These are phyloP conservation scores for Platyscapa corneri DNA, from an alignment of 1,140 invertebrate species.

Conservation along the genomic window DNA sequence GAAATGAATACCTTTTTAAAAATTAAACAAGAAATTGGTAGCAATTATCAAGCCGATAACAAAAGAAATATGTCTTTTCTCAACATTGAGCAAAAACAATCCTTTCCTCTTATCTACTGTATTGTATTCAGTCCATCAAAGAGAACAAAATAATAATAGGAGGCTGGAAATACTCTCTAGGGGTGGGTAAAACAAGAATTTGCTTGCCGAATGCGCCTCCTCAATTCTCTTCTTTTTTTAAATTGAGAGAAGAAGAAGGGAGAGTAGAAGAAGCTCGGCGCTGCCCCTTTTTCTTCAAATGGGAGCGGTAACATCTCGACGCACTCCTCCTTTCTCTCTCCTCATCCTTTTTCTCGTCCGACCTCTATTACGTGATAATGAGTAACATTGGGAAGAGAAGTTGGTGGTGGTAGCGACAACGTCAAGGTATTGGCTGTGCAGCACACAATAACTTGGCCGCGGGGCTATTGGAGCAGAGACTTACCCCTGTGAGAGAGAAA, in stretches of 20 bases:
- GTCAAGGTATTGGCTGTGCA: conserved; percentile 69
- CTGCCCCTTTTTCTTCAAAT: conserved; percentile 31
- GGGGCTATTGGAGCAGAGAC: conserved; percentile 57
- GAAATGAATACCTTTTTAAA: too few species aligned
- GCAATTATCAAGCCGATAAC: background rate
- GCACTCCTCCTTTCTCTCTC: conserved; percentile 5
- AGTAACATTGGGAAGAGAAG: conserved; percentile 52
- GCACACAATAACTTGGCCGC: conserved; percentile 71
- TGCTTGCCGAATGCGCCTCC: background rate
- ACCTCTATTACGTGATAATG: conserved; percentile 63
- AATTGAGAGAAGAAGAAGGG: background rate
- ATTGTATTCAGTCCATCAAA: background rate
- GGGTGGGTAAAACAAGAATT: conserved; percentile 34
- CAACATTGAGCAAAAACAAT: background rate
- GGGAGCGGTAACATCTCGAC: conserved; percentile 31
- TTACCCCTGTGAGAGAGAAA: background rate
- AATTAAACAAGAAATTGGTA: background rate
- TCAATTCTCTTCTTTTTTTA: conserved; percentile 23
- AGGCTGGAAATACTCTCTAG: background rate
- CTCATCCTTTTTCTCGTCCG: conserved; percentile 11
- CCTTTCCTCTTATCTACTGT: background rate
- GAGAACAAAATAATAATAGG: background rate
- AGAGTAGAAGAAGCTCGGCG: background rate
- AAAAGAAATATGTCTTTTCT: conserved; percentile 2
- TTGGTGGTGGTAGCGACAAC: background rate